A percentile compares a stretch with the other conserved stretches of the same genome.
Conservation (phyloP, 2,113 vertebrate genomes). For the Mesembrinibis cayennensis region DNA sequence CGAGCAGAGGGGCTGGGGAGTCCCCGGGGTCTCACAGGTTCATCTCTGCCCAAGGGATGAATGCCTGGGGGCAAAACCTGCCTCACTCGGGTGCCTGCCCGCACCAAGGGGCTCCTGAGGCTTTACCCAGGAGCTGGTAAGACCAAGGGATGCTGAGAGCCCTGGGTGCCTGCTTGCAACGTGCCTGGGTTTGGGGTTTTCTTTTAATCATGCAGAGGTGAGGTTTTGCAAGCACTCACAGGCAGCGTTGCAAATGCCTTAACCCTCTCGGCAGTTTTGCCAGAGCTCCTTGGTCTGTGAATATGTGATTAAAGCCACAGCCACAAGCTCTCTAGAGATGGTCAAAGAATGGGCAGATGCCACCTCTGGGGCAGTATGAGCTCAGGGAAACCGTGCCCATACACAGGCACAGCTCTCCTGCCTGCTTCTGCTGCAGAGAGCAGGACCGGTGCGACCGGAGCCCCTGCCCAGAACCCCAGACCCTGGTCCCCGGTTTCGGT, state of each 20-base stretch:
- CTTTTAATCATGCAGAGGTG: background rate
- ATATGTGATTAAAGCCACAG: background rate
- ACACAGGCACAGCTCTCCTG: rapidly evolving
- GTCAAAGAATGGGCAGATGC: background rate
- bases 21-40: background rate
- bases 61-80: background rate
- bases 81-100: background rate
- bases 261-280: background rate
- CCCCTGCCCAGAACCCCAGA: background rate
- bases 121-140: background rate
- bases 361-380: rapidly evolving
- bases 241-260: rapidly evolving
- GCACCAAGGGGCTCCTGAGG: background rate
- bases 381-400: background rate
- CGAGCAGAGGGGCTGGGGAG: background rate
- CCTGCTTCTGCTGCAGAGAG: background rate
- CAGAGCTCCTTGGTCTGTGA: background rate
- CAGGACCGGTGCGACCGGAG: rapidly evolving
- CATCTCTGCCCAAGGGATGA: background rate
- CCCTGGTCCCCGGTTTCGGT: background rate
- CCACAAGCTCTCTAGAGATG: background rate
- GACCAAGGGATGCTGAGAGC: background rate
- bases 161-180: background rate
- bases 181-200: background rate
- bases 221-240: background rate